A percentile compares a stretch with the other conserved stretches of the same genome.
phyloP scores from a whole-genome alignment of 2,797 vertebrate genomes.

The Brotula barbata region DNA sequence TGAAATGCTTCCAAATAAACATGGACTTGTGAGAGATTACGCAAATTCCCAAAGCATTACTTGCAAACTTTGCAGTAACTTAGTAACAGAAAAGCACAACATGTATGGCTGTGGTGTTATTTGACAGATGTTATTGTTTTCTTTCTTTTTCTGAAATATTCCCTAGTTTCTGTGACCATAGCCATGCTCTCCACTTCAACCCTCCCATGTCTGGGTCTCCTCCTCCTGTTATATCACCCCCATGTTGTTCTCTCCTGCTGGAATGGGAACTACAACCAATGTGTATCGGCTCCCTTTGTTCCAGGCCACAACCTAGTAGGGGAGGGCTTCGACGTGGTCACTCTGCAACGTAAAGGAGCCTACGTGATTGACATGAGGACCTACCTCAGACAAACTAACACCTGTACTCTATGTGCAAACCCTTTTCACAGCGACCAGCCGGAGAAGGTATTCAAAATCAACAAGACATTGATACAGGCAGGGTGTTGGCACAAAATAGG shows the following conservation, averaged over 20 bases:
- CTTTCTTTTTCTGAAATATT: not conserved
- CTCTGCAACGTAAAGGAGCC: conserved; percentile 20
- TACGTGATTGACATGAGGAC: conserved; percentile 36
- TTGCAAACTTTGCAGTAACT: too few species aligned
- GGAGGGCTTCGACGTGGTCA: conserved; percentile 48
- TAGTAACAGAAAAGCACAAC: too few species aligned
- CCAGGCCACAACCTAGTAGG: conserved; percentile 59
- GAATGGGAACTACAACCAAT: not conserved
- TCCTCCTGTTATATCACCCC: not conserved
- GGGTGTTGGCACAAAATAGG: too few species aligned
- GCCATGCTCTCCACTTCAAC: conserved; percentile 32
- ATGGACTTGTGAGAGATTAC: too few species aligned
- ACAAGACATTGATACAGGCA: too few species aligned
- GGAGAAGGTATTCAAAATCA: conserved; percentile 45
- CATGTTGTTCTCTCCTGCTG: conserved; percentile 13
- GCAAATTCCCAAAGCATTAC: too few species aligned
- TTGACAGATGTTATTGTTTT: not conserved
- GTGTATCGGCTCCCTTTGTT: conserved; percentile 35
- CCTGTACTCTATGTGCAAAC: conserved; percentile 45
- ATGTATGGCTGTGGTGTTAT: too few species aligned
- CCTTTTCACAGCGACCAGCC: conserved; percentile 7
- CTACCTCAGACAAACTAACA: not conserved
- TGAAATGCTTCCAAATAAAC: too few species aligned
- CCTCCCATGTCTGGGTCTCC: conserved; percentile 23
- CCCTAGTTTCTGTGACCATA: not conserved